A percentile compares a stretch with the other conserved stretches of the same genome.
Conservation (phyloP, 2,888 invertebrate species). For the Diloba caeruleocephala region DNA sequence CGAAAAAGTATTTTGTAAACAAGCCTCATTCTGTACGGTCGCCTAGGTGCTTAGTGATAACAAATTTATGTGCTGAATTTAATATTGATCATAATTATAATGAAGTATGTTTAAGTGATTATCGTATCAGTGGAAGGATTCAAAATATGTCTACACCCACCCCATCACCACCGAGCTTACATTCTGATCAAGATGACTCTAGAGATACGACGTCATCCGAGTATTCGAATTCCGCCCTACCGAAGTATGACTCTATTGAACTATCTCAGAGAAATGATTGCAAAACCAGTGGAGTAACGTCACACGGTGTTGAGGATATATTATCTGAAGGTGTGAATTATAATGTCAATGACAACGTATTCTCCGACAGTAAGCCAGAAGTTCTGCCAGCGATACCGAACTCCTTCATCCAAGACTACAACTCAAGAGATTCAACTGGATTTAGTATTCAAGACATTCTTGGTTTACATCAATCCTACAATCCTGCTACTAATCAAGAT, state of each 20-base stretch:
- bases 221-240: slow-evolving; percentile 60
- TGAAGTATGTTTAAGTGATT: slow-evolving; percentile 27
- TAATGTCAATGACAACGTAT: slow-evolving; percentile 65
- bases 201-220: slow-evolving; percentile 72
- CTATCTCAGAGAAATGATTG: slow-evolving; percentile 59
- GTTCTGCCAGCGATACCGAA: slow-evolving; percentile 70
- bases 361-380: slow-evolving; percentile 74
- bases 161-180: slow-evolving; percentile 73
- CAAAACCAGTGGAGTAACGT: slow-evolving; percentile 67
- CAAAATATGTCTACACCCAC: slow-evolving; percentile 72
- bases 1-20: slow-evolving; percentile 87
- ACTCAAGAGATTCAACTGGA: slow-evolving; percentile 84
- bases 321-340: slow-evolving; percentile 75
- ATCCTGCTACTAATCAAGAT: slow-evolving; percentile 63
- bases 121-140: slow-evolving; percentile 16
- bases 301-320: slow-evolving; percentile 82
- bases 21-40: slow-evolving; percentile 79
- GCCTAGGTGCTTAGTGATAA: slow-evolving; percentile 68
- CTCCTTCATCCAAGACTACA: slow-evolving; percentile 81
- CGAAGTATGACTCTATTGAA: slow-evolving; percentile 59
- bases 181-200: slow-evolving; percentile 72
- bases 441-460: slow-evolving; percentile 87
- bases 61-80: slow-evolving; percentile 35
- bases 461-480: slow-evolving; percentile 80
- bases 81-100: slow-evolving; percentile 30